Evolutionary conservation across 2,888 invertebrate species (phyloP), one percentile per base, ranked within the genome.

Genomic region (Troilus luridus): DNA sequence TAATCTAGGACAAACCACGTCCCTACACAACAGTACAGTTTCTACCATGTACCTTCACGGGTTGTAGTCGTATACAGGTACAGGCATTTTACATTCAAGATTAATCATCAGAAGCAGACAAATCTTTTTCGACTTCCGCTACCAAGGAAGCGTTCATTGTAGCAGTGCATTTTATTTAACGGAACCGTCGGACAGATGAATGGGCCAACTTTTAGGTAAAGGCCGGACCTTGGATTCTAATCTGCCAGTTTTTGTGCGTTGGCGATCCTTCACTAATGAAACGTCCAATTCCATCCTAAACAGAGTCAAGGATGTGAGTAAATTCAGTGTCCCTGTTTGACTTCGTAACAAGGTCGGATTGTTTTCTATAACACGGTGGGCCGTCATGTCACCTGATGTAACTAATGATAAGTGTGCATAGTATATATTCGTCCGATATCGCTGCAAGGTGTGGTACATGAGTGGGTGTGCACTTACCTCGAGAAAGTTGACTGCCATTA

Each of bases 211-310:
- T 56, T 56, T 56, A 85, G 21, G 85, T 85, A 56, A 85, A 85
- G 85, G 85, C n/a, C 85, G 85, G n/a, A n/a, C 85, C 85, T 85
- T 85, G 85, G 85, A 85, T 85, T 56, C 56, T 58, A 85, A 85
- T 85, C 85, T 85, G 56, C 21, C 56, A 56, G 81, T 81, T n/a
- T 56, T 85, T 85, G 85, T 85, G 85, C 85, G 85, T 85, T 85
- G 85, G 54, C 54, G 85, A 85, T 85, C 56, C 85, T 81, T 21
- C 81, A 19, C 54, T 85, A 85, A 85, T 85, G 85, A 41, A 56
- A 58, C 54, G 56, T 85, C 56, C 54, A 56, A 58, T 85, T 85
- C 12, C 85, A 85, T 85, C 85, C 56, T n/a, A n/a, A 85, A 85
- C 21, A 54, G 56, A 56, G 85, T 56, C 85, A 56, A 56, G 56